Conservation (phyloP, 1,140 invertebrate species). For the Lamellibrachia luymesi region DNA sequence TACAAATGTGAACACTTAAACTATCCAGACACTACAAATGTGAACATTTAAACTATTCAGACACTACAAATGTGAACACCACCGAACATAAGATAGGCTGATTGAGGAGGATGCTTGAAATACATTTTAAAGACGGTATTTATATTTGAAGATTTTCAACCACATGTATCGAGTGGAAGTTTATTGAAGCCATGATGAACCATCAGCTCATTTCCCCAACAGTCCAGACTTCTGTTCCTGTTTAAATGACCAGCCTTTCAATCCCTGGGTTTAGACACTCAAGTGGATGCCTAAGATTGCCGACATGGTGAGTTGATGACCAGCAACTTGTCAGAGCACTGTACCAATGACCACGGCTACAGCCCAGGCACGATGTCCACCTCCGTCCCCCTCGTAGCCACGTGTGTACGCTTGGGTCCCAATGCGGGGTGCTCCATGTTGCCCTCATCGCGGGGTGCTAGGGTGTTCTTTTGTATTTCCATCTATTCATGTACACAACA, state of each 20-base stretch:
- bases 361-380: not conserved
- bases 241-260: not conserved
- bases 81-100: not conserved
- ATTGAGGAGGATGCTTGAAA: not conserved
- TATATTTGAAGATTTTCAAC: not conserved
- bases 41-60: too few species aligned
- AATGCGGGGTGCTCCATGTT: not conserved
- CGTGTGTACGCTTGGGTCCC: not conserved
- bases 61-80: too few species aligned
- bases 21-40: too few species aligned
- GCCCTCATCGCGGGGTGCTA: not conserved
- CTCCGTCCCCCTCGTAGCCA: not conserved
- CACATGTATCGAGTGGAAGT: not conserved
- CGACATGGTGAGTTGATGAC: not conserved
- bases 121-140: not conserved
- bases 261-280: not conserved
- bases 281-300: not conserved
- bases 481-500: not conserved
- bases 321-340: not conserved
- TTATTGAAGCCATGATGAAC: not conserved
- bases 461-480: not conserved
- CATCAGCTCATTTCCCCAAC: not conserved
- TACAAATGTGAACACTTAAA: too few species aligned
- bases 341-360: not conserved
- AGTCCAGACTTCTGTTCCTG: not conserved